phyloP scores from a whole-genome alignment of 2,888 invertebrate species.

The Rhorus exstirpatorius region DNA sequence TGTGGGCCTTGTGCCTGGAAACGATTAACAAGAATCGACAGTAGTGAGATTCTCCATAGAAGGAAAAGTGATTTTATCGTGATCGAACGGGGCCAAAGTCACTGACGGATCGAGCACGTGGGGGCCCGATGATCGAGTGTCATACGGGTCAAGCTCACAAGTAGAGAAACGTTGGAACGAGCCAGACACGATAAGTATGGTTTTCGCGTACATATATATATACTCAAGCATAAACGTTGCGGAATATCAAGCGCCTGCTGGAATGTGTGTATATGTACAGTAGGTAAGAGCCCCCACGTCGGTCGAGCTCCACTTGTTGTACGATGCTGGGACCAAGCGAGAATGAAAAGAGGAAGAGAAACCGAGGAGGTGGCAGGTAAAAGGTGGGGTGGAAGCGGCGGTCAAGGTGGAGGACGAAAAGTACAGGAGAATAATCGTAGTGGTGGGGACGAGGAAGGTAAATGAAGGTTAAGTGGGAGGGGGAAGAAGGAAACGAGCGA shows the following conservation, averaged over 20 bases:
- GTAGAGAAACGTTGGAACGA: conserved; percentile 54
- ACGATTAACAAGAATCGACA: conserved; percentile 64
- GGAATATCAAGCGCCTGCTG: conserved; percentile 67
- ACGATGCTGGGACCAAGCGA: conserved; percentile 30
- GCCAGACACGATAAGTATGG: neutral
- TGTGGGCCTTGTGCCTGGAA: conserved; percentile 4
- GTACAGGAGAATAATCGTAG: conserved; percentile 50
- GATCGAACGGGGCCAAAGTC: conserved; percentile 50
- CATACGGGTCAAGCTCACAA: conserved; percentile 40
- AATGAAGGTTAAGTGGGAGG: conserved; percentile 69
- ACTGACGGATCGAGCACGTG: conserved; percentile 28
- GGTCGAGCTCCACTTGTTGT: conserved; percentile 44
- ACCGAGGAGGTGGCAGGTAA: conserved; percentile 54
- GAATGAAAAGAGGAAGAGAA: conserved; percentile 63
- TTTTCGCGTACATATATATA: neutral
- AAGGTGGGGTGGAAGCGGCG: conserved; percentile 59
- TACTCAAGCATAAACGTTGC: conserved; percentile 52
- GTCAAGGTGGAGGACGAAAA: conserved; percentile 67
- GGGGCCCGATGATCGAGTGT: conserved; percentile 26
- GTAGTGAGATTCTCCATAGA: conserved; percentile 53
- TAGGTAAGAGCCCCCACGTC: neutral
- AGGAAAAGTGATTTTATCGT: conserved; percentile 68
- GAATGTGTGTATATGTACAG: conserved; percentile 24
- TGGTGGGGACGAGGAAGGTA: conserved; percentile 67
- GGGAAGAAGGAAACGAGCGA: conserved; percentile 62